Base-by-base conservation (phyloP, 2,797 vertebrate genomes). In the Kryptolebias ocellatus region DNA sequence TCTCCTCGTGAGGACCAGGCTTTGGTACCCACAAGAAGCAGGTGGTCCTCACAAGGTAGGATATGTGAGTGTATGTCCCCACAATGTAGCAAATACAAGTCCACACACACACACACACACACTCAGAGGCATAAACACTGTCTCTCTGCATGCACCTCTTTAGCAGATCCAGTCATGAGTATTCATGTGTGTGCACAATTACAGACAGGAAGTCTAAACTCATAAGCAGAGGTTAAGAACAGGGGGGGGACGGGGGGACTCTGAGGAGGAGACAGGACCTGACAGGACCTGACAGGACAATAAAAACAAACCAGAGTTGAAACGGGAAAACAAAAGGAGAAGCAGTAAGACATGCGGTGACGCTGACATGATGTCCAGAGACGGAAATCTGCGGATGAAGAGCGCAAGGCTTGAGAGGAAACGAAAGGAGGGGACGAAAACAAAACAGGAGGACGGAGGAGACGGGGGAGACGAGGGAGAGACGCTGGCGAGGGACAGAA, bases 371-470 rank as follows among this genome's bases (percentile, higher is more conserved):
- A 72, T 78, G 72, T 53, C 74, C 63, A 31, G 39, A 45, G 64
- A 83, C 67, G 71, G 70, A 79, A 75, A 78, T 80, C 50, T 67
- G 66, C 68, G 71, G 63, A 78, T 60, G 53, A 76, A 58, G 58
- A 64, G 39, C 64, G 62, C 60, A 55, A n/a, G 73, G 78, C 62
- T 58, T 52, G 74, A 83, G 61, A 66, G 74, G 60, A 79, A 75
- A 80, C 60, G 75, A 78, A 81, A 80, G 66, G 49, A 34, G 46
- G 39, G 29, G 49, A 74, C 14, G 16, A 60, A 50, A 15, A 28
- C 39, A 60, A 53, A 39, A 10, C 37, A 2, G 34, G 6, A 60
- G 58, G 65, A 24, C 20, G 20, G 20, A 24, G 20, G 20, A 24
- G 20, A 24, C 20, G 20, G 20, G 20, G 20, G 20, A n/a, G 59